Evolutionary conservation across 1,140 invertebrate species (phyloP).

Genomic region (Neodiprion lecontei): DNA sequence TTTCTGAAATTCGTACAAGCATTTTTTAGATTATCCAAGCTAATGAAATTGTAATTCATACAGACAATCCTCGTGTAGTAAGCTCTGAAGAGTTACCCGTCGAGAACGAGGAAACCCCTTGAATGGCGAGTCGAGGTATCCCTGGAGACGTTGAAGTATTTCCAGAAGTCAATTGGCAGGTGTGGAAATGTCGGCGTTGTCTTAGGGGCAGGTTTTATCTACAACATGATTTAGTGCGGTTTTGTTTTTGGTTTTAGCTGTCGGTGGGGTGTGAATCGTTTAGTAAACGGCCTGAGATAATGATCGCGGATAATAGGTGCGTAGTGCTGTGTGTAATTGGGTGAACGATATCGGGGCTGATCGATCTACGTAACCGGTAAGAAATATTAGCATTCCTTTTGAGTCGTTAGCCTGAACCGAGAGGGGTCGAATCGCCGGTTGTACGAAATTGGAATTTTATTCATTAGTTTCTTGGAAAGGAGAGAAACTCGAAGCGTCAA

Average conservation of each 20-base stretch:
- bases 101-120: too few relatives aligned
- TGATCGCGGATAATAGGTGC: conserved; percentile 26
- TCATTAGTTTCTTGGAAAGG: conserved; percentile 2
- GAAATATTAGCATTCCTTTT: background rate
- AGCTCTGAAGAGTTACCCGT: too few relatives aligned
- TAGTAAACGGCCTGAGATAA: conserved; percentile 25
- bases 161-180: conserved; percentile 38
- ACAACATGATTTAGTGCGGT: background rate
- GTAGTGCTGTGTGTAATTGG: background rate
- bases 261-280: background rate
- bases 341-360: background rate
- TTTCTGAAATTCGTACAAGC: too few relatives aligned
- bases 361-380: background rate
- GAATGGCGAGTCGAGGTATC: too few relatives aligned
- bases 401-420: background rate
- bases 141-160: conserved; percentile 36
- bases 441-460: background rate
- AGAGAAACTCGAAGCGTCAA: background rate
- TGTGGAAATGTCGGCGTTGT: conserved; percentile 40
- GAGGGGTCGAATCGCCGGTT: background rate
- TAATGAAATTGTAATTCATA: too few relatives aligned
- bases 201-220: conserved; percentile 27
- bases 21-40: too few relatives aligned
- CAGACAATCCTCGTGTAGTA: too few relatives aligned
- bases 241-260: background rate